These are phyloP conservation scores for Hyperoplus lanceolatus DNA, from an alignment of 2,797 vertebrate genomes.

Conservation along the genomic window DNA sequence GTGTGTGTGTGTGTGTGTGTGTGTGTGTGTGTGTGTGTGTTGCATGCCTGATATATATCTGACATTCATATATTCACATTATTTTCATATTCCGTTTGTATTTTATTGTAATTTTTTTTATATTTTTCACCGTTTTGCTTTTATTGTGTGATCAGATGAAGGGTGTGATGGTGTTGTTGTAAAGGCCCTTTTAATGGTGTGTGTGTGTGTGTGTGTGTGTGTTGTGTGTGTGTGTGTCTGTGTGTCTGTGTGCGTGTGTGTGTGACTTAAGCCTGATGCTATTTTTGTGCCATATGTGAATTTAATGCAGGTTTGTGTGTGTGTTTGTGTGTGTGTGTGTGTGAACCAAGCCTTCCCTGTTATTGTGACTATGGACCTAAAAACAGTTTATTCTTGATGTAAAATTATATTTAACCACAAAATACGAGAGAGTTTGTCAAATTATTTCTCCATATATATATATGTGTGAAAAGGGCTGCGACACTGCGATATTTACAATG, in stretches of 20 bases:
- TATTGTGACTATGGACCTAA: constrained; percentile 60
- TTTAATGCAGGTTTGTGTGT: not conserved
- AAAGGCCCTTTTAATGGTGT: constrained; percentile 34
- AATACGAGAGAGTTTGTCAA: constrained; percentile 35
- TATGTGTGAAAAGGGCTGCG: no score
- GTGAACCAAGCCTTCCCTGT: constrained; percentile 32
- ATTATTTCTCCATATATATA: no score
- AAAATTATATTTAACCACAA: constrained; percentile 19
- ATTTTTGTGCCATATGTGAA: not conserved
- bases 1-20: not conserved
- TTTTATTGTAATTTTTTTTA: constrained; percentile 53
- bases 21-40: no score
- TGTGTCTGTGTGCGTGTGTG: constrained; percentile 23
- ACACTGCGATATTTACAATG: no score
- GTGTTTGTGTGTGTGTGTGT: constrained; percentile 28
- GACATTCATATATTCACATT: constrained; percentile 43
- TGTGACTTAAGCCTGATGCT: constrained; percentile 24
- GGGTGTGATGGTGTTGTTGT: constrained; percentile 27
- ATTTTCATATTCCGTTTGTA: constrained; percentile 50
- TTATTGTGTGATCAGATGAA: constrained; percentile 27
- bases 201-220: constrained; percentile 45
- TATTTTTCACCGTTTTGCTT: constrained; percentile 37
- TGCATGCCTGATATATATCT: constrained; percentile 88
- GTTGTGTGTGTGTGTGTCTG: constrained; percentile 17
- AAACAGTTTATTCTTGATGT: constrained; percentile 30